Evolutionary conservation across 2,797 vertebrate genomes (phyloP), one percentile per base, ranked within the genome.

Genomic region (Pachyuromys duprasi): DNA sequence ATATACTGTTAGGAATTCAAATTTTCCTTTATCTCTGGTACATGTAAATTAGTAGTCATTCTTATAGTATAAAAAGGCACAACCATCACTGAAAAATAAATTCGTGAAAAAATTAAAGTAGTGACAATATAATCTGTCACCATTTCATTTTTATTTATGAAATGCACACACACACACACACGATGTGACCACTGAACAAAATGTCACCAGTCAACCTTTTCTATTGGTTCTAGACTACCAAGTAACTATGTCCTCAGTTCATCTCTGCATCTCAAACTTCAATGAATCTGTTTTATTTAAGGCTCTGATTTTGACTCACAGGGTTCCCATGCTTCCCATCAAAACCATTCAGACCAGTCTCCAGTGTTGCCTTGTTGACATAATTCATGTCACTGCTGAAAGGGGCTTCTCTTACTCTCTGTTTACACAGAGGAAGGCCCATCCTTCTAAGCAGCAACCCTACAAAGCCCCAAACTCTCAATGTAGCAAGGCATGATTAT

Each of bases 381-480:
- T 17, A 86, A 62, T 86, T n/a, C 88, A 26, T 76, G 69, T 28
- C 65, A 89, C 26, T 83, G 22, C n/a, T 96, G 63, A 84, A 78
- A 70, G 69, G 67, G 75, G 57, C 67, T 81, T n/a, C 39, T 74
- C 20, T 86, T 91, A 69, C 33, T 80, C 17, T 63, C 63, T 60
- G n/a, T 74, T 24, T 31, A 8, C 17, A 74, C 33, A 84, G 72
- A 88, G 33, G 36, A 84, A 84, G 63, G 11, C 20, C 49, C 33
- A 45, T 70, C 14, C 15, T 97, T 93, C 57, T 94, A 86, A 86
- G 87, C 92, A 95, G 84, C 39, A 55, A 15, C 69, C n/a, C 55
- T 69, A 8, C 3, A 3, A 90, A 67, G n/a, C 26, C 60, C 36
- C 72, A 80, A 67, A 69, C 69, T 95, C 82, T 86, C 45, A 94